These are phyloP conservation scores for Dolichoris vasculosae DNA, from an alignment of 1,140 invertebrate genomes.

Conservation along the genomic window DNA sequence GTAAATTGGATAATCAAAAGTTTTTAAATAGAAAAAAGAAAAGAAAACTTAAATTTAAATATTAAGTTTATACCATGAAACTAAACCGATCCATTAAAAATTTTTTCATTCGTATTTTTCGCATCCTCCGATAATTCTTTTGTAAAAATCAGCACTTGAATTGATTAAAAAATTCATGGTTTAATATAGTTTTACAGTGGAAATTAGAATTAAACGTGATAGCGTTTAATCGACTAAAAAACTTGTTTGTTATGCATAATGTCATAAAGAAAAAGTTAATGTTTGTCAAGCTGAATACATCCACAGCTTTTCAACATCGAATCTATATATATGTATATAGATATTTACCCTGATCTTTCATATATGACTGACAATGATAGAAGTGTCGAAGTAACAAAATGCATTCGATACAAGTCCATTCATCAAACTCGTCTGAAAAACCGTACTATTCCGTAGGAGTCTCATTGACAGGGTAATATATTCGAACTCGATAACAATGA, in stretches of 20 bases:
- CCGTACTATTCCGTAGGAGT: not conserved
- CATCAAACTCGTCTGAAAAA: not conserved
- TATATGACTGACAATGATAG: constrained; percentile 16
- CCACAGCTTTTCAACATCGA: not conserved
- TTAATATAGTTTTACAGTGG: too few relatives aligned
- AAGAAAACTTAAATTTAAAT: too few relatives aligned
- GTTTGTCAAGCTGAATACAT: too few relatives aligned
- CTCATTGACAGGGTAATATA: constrained; percentile 1
- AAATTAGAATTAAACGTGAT: too few relatives aligned
- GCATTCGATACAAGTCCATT: not conserved
- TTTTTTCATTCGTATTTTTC: not conserved
- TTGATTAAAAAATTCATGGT: too few relatives aligned
- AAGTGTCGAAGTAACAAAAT: not conserved
- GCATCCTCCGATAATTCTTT: not conserved
- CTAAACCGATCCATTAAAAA: not conserved
- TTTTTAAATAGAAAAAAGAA: not conserved
- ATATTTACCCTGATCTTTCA: not conserved
- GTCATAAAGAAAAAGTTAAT: not conserved
- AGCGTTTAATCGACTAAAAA: too few relatives aligned
- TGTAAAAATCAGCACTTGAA: not conserved
- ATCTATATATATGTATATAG: not conserved
- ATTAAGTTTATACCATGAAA: not conserved
- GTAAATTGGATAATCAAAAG: too few relatives aligned
- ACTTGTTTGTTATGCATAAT: too few relatives aligned
- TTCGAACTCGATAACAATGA: constrained; percentile 7